phyloP scores from a whole-genome alignment of 2,113 vertebrate genomes.

The Trinectes maculatus region DNA sequence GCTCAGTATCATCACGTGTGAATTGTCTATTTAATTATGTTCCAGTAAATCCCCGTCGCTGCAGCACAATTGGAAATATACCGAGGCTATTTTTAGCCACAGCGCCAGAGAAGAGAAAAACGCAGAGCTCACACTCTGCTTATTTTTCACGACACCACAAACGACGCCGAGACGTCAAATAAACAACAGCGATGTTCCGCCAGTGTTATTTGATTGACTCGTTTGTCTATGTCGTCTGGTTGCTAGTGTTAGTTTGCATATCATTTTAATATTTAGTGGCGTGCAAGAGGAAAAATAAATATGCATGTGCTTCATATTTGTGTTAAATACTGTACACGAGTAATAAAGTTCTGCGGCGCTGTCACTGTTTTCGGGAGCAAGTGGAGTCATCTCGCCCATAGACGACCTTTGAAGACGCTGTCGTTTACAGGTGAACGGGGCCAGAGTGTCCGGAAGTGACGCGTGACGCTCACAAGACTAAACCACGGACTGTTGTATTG shows the following conservation, averaged over 20 bases:
- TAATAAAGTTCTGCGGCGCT: too few relatives aligned
- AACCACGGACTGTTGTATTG: conserved; percentile 17
- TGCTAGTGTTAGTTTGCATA: too few relatives aligned
- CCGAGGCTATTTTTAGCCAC: conserved; percentile 58
- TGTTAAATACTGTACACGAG: too few relatives aligned
- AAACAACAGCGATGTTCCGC: background rate
- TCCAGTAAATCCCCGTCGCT: conserved; percentile 1
- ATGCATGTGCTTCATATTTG: too few relatives aligned
- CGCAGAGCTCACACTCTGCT: conserved; percentile 43
- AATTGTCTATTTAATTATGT: background rate
- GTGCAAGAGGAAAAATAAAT: too few relatives aligned
- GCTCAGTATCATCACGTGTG: background rate
- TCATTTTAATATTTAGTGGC: too few relatives aligned
- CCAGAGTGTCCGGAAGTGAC: conserved; percentile 76
- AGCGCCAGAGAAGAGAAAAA: background rate
- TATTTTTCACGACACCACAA: background rate
- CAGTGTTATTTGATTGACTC: too few relatives aligned
- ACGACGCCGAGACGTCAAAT: background rate
- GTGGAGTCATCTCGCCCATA: background rate
- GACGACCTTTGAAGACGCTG: conserved; percentile 53
- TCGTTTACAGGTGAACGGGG: conserved; percentile 71
- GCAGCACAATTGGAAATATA: background rate
- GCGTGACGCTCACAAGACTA: conserved; percentile 57
- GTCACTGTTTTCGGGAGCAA: too few relatives aligned
- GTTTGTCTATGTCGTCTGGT: too few relatives aligned